Evolutionary conservation across 1,140 invertebrate genomes (phyloP), one percentile per base, ranked within the genome.

Genomic region (Conus betulinus): DNA sequence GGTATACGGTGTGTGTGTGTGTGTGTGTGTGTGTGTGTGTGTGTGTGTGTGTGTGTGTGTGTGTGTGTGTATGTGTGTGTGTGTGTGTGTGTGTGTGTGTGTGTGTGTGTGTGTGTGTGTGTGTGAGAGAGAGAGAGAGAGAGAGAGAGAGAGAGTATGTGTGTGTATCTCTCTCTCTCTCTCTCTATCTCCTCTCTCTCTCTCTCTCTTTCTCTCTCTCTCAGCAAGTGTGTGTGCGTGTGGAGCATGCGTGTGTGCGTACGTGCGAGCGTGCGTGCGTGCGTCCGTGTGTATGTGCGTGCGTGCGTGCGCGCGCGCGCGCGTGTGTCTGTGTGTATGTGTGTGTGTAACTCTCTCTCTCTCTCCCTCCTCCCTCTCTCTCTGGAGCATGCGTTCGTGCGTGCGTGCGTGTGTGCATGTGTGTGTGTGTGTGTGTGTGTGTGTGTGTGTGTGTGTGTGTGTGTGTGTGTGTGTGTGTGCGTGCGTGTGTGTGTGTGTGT

Each of bases 41-140:
- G 74, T n/a, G 74, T 78, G 74, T 78, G 74, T 78, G 74, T 78
- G 74, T 78, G 74, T n/a, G 74, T n/a, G 74, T n/a, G 74, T n/a
- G 74, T n/a, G 74, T 78, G 74, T 78, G 74, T 78, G 74, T 78
- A 5, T 78, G 74, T 3, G 74, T 1, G 74, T 3, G 74, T 1
- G 74, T 1, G 74, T 39, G 39, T 39, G 39, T 39, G 39, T 39
- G 39, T 39, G 74, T 78, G 74, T n/a, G 74, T n/a, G 74, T n/a
- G 74, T n/a, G 74, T n/a, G 74, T 78, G 74, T 78, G 74, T 78
- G 74, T 78, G 74, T 78, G 74, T 3, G 74, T 1, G 74, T 3
- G 74, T 1, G 74, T 1, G 74, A 78, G 74, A 78, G 74, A 39
- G 39, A 39, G 39, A 39, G 39, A 39, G 39, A 39, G 39, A 39